Conservation (phyloP, 2,797 vertebrate species). For the Acanthurus leucopareius region DNA sequence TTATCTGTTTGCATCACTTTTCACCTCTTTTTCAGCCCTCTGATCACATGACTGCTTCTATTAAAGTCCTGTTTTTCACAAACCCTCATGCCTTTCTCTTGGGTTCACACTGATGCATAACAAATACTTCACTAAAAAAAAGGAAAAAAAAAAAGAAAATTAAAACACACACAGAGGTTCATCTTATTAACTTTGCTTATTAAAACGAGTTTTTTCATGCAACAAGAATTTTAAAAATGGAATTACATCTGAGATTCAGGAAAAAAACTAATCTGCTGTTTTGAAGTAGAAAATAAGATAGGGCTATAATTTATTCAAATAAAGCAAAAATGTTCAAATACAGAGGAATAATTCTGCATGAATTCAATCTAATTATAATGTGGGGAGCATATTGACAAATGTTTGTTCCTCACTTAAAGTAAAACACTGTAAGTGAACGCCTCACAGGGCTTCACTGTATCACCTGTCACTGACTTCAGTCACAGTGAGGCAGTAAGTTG, state of each 20-base stretch:
- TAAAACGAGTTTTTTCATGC: not conserved
- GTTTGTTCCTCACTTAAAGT: not conserved
- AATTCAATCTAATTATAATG: not conserved
- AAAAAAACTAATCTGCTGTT: not conserved
- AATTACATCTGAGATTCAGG: not conserved
- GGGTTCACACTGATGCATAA: no score
- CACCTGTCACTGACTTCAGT: no score
- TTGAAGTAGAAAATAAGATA: not conserved
- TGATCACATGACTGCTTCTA: no score
- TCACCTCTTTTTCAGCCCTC: no score
- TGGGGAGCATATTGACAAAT: not conserved
- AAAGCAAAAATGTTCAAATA: not conserved
- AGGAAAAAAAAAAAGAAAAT: no score
- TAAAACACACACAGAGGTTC: no score
- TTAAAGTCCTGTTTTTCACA: no score
- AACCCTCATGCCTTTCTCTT: no score
- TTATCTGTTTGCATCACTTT: no score
- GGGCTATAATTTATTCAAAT: not conserved
- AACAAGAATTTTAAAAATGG: not conserved
- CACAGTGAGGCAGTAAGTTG: no score
- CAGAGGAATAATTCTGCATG: not conserved
- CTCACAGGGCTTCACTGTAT: not conserved
- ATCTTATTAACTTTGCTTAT: no score
- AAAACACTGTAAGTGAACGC: not conserved
- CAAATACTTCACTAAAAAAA: no score